These are phyloP conservation scores for Cyrtodaria siliqua DNA, from an alignment of 2,888 invertebrate species.

Conservation along the genomic window DNA sequence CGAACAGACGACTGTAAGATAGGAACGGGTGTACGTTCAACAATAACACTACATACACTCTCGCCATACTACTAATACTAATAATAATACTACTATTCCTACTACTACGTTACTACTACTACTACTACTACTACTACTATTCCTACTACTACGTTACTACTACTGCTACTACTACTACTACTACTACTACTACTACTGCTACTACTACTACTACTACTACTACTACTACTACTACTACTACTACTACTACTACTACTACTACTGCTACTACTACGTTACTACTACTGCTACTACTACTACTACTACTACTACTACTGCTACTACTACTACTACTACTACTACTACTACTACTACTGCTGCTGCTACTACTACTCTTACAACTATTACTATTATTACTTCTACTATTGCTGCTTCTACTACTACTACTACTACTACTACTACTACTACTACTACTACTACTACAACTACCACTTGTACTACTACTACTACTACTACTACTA, in stretches of 20 bases:
- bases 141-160: no score
- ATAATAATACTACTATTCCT: no score
- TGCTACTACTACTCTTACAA: neutral
- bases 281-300: neutral
- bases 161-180: conserved; percentile 3
- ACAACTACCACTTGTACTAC: neutral
- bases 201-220: conserved; percentile 3
- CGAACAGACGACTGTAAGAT: no score
- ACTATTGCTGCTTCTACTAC: no score
- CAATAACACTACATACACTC: no score
- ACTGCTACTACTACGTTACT: no score
- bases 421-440: no score
- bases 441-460: no score
- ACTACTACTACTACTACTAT: conserved; percentile 3
- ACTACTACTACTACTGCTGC: conserved; percentile 1
- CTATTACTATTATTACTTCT: no score
- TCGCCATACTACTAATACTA: no score
- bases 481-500: conserved; percentile 3
- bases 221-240: conserved; percentile 3
- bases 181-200: conserved; percentile 1
- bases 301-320: conserved; percentile 1
- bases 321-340: conserved; percentile 3
- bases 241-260: conserved; percentile 3
- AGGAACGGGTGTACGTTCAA: no score
- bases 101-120: neutral